Percentiles rank a stretch among this genome's conserved stretches.
Evolutionary conservation across 2,113 vertebrate genomes (phyloP).

Genomic region (Paraplagusia blochii): DNA sequence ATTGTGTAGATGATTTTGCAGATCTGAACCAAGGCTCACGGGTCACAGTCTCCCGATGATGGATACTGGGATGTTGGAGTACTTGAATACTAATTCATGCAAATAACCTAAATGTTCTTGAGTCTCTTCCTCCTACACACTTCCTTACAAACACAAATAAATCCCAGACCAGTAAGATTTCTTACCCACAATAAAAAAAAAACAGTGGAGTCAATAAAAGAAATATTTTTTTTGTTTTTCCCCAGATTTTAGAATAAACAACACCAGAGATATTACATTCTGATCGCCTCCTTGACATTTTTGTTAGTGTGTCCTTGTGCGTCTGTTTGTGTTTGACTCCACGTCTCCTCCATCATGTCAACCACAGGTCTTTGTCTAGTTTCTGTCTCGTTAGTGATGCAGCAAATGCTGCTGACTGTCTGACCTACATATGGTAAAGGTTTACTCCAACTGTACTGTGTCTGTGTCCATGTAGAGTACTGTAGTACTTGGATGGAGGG

Average conservation of each 20-base stretch:
- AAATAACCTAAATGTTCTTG: constrained; percentile 6
- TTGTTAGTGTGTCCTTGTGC: constrained; percentile 4
- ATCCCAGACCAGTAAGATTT: constrained; percentile 5
- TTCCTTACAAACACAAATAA: background rate
- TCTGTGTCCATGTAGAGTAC: constrained; percentile 14
- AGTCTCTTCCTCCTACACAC: background rate
- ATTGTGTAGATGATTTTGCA: no score
- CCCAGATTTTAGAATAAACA: constrained; percentile 52
- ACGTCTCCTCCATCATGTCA: constrained; percentile 59
- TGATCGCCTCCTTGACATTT: constrained; percentile 43
- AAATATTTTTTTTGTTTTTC: constrained; percentile 29
- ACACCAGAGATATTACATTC: constrained; percentile 34
- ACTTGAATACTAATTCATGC: background rate
- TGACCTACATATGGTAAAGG: constrained; percentile 65
- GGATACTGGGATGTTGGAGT: no score
- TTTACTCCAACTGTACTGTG: constrained; percentile 36
- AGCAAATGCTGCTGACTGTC: constrained; percentile 41
- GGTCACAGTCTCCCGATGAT: no score
- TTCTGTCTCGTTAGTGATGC: constrained; percentile 31
- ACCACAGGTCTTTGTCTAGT: constrained; percentile 44
- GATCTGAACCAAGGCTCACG: no score
- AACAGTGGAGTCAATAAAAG: no score
- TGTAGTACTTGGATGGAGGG: constrained; percentile 12
- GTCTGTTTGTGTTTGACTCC: constrained; percentile 23
- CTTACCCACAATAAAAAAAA: constrained; percentile 4